Percentiles rank a stretch among this genome's conserved stretches.
phyloP scores from a whole-genome alignment of 2,113 vertebrate genomes.

The Thamnophis sirtalis region DNA sequence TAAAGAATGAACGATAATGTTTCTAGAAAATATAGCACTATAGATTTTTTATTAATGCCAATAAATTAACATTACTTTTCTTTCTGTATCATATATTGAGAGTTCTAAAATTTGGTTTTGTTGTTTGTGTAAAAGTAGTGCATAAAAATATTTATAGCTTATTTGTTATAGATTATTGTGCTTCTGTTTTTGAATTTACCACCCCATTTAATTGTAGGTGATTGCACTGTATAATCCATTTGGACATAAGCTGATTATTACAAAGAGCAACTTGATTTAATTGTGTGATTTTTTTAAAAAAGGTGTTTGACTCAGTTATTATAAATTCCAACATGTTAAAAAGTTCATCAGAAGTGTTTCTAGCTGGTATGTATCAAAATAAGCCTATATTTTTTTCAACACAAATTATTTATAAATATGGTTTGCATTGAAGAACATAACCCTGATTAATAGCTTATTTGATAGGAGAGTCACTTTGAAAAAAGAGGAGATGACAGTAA shows the following conservation, averaged over 20 bases:
- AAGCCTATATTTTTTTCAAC: rapidly evolving
- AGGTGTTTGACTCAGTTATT: not conserved
- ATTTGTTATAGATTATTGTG: conserved; percentile 40
- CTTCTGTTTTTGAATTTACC: conserved; percentile 33
- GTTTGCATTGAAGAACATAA: not conserved
- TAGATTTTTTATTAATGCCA: conserved; percentile 44
- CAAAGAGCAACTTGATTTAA: not conserved
- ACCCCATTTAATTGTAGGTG: conserved; percentile 1
- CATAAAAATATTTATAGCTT: conserved; percentile 46
- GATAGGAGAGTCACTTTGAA: not conserved
- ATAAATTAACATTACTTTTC: not conserved
- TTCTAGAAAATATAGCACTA: conserved; percentile 57
- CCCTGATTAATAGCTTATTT: not conserved
- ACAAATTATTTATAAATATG: not conserved
- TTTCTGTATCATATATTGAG: conserved; percentile 41
- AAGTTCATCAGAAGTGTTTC: rapidly evolving
- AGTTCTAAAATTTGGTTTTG: conserved; percentile 42
- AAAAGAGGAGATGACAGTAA: not conserved
- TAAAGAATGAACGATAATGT: conserved; percentile 24
- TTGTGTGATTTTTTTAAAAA: not conserved
- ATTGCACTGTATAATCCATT: conserved; percentile 21
- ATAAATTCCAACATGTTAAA: not conserved
- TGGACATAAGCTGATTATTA: conserved; percentile 29
- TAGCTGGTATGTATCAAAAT: rapidly evolving
- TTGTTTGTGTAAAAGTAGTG: conserved; percentile 39